These are phyloP conservation scores for Aurelia sp. DNA, from an alignment of 30 jellyfish, hydroid and myxozoan species.

Conservation along the genomic window DNA sequence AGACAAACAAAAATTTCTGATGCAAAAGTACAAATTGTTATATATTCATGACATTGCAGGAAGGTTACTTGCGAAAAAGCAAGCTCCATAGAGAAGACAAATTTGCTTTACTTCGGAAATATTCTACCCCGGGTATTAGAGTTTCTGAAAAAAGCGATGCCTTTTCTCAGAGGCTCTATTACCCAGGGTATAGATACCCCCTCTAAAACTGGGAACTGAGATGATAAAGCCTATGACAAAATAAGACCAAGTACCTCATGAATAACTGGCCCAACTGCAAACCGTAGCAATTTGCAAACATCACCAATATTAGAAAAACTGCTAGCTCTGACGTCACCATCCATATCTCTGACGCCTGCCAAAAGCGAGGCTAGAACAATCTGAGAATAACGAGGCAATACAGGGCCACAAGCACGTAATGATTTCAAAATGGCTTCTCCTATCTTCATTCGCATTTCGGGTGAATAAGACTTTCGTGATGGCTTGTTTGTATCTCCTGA, in stretches of 20 bases:
- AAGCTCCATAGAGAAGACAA: no score
- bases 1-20: no score
- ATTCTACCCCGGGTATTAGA: no score
- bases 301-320: slow-evolving; percentile 91
- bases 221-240: no score
- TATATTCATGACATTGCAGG: no score
- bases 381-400: slow-evolving; percentile 78
- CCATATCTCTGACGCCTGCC: slow-evolving; percentile 86
- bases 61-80: no score
- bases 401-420: slow-evolving; percentile 63
- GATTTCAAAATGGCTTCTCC: slow-evolving; percentile 89
- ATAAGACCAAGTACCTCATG: slow-evolving; percentile 61
- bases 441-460: slow-evolving; percentile 83
- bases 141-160: no score
- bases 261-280: slow-evolving; percentile 63
- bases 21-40: no score
- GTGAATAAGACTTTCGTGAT: slow-evolving; percentile 5
- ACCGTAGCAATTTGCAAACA: slow-evolving; percentile 66
- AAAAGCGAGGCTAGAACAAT: slow-evolving; percentile 71
- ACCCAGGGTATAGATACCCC: no score
- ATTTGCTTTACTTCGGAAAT: no score
- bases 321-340: slow-evolving; percentile 78
- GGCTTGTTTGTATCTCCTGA: not conserved
- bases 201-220: no score
- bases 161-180: no score